Conservation (phyloP, 2,113 vertebrate species). For the Sarotherodon lohbergeri region DNA sequence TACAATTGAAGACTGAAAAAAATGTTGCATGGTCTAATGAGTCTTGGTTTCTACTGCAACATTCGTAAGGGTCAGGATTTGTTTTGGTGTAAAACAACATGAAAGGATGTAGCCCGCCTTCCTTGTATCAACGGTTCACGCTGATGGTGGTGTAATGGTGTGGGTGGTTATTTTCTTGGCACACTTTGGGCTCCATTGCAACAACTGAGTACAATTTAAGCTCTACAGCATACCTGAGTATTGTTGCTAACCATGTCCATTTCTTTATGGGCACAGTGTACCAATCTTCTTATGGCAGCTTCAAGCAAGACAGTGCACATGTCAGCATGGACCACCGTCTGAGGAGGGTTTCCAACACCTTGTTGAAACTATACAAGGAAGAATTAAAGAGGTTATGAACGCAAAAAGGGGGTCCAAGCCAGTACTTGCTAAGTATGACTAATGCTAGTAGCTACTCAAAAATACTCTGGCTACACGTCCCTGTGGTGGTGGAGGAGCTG, state of each 20-base stretch:
- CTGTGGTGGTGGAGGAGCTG: not conserved
- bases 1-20: not conserved
- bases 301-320: not conserved
- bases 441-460: not conserved
- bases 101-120: not conserved
- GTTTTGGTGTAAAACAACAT: not conserved
- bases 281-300: not conserved
- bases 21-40: not conserved
- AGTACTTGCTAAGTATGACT: not conserved
- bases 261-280: not conserved
- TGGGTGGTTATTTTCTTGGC: not conserved
- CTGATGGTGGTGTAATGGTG: not conserved
- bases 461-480: not conserved
- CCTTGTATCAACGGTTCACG: not conserved
- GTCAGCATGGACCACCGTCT: not conserved
- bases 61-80: not conserved
- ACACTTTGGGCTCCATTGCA: not conserved
- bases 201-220: not conserved
- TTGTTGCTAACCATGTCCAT: not conserved
- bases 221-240: not conserved
- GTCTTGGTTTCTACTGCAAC: not conserved
- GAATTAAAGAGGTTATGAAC: not conserved
- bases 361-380: not conserved
- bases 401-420: not conserved
- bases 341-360: not conserved